Percentiles rank a stretch among this genome's conserved stretches.
Conservation (phyloP, 2,113 vertebrate species). For the Callorhinus ursinus region DNA sequence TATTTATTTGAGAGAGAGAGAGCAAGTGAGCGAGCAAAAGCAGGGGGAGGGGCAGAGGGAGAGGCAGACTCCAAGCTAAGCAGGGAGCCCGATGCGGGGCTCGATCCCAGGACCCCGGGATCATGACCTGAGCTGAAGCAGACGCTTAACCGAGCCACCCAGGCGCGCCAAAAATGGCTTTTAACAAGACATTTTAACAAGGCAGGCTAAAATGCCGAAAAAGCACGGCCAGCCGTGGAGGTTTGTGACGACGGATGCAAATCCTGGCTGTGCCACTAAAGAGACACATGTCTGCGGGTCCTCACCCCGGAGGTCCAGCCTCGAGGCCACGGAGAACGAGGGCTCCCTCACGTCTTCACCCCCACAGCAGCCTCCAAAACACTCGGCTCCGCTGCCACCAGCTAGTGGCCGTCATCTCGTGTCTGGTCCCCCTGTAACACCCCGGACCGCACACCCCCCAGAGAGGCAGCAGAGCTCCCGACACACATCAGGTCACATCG, state of each 20-base stretch:
- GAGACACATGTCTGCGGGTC: accelerated
- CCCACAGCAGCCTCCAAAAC: accelerated
- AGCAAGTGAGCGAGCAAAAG: accelerated
- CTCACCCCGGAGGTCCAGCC: accelerated
- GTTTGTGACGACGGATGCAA: accelerated
- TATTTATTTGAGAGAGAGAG: too few relatives aligned
- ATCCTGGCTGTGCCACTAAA: accelerated
- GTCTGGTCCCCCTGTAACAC: not conserved
- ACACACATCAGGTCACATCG: not conserved
- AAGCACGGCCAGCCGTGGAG: accelerated
- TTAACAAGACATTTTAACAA: too few relatives aligned
- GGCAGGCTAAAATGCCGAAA: too few relatives aligned
- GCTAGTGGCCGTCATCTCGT: accelerated
- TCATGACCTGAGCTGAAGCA: too few relatives aligned
- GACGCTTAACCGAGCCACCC: too few relatives aligned
- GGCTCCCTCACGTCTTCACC: not conserved
- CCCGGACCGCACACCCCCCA: accelerated
- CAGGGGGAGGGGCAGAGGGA: too few relatives aligned
- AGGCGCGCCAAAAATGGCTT: too few relatives aligned
- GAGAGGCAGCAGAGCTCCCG: not conserved
- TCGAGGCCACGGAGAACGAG: accelerated
- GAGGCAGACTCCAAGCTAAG: too few relatives aligned
- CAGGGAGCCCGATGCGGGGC: too few relatives aligned
- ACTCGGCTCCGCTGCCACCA: accelerated
- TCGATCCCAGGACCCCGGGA: too few relatives aligned